Evolutionary conservation across 2,113 vertebrate species (phyloP).

Genomic region (Trinectes maculatus): DNA sequence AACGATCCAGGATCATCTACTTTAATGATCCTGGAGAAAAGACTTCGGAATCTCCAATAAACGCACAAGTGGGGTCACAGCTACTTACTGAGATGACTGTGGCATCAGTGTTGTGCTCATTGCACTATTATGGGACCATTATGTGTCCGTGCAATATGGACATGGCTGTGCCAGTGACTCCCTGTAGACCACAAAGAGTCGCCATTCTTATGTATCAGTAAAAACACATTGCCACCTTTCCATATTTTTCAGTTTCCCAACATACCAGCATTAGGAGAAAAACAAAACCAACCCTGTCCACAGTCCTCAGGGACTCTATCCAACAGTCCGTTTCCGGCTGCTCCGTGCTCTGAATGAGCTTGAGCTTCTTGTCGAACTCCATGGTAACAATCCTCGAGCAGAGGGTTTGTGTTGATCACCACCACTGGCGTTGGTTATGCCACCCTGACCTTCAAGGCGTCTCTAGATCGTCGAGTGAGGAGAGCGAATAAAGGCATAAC

Average conservation of each 20-base stretch:
- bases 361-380: conserved; percentile 25
- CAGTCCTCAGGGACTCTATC: conserved; percentile 2
- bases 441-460: conserved; percentile 52
- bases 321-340: background rate
- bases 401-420: conserved; percentile 48
- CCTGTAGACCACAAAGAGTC: conserved; percentile 19
- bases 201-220: conserved; percentile 10
- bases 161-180: conserved; percentile 8
- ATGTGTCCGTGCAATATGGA: conserved; percentile 26
- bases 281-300: conserved; percentile 8
- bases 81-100: conserved; percentile 36
- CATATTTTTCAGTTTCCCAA: no score
- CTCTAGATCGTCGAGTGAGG: conserved; percentile 28
- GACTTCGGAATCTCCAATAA: conserved; percentile 36
- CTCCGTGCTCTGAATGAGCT: conserved; percentile 16
- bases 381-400: conserved; percentile 41
- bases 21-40: conserved; percentile 59
- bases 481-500: conserved; percentile 8
- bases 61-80: conserved; percentile 43
- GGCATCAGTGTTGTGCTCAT: conserved; percentile 39
- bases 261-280: no score
- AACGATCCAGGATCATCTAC: conserved; percentile 41
- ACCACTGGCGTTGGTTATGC: conserved; percentile 13
- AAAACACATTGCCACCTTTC: no score
- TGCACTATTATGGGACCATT: conserved; percentile 49